Base-by-base conservation (phyloP, 2,797 vertebrate species). In the Hypotaenidia philippensis region DNA sequence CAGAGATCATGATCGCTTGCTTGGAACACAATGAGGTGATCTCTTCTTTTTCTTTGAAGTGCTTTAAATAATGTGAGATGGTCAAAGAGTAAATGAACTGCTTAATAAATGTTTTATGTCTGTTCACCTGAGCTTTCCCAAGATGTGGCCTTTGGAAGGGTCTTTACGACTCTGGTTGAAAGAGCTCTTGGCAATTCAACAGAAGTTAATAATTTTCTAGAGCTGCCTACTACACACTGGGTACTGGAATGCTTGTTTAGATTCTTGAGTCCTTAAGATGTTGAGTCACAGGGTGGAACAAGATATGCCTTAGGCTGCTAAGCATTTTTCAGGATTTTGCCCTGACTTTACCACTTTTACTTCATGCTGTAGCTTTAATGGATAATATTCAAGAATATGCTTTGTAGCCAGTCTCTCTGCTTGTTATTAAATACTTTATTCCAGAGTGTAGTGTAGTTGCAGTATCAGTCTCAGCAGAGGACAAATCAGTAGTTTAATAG, bases 21-120 rank as follows among this genome's bases (percentile, higher is more conserved):
- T 97, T 99, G 97, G 99, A 99, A 94, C 99, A 99, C 98, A 99
- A 99, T 19, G 99, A 99, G 99, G 99, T 99, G 56, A 94, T 63
- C 34, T 44, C 17, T 20, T 50, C 22, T 40, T 47, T 66, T 19
- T 25, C 40, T 49, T 66, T 19, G 29, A 56, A 0, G 0, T 45
- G 21, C 52, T 90, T 65, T 78, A 25, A 34, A 23, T 57, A 25
- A 14, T 23, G 20, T 23, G 11, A 20, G 52, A 31, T 56, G 47
- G 22, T 38, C 13, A 31, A 63, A 52, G 41, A 57, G 55, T 29
- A 49, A 53, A n/a, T 75, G 38, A 49, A 20, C 38, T 57, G 29
- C 17, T 32, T 56, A 17, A 49, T 44, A 66, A 53, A 15, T 60
- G 3, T 20, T 40, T 57, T 40, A 9, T 0, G 20, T n/a, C 36